A percentile compares a stretch with the other conserved stretches of the same genome.
These are phyloP conservation scores for Drosophila pallidifrons DNA, from an alignment of 1,140 invertebrate genomes.

Conservation along the genomic window DNA sequence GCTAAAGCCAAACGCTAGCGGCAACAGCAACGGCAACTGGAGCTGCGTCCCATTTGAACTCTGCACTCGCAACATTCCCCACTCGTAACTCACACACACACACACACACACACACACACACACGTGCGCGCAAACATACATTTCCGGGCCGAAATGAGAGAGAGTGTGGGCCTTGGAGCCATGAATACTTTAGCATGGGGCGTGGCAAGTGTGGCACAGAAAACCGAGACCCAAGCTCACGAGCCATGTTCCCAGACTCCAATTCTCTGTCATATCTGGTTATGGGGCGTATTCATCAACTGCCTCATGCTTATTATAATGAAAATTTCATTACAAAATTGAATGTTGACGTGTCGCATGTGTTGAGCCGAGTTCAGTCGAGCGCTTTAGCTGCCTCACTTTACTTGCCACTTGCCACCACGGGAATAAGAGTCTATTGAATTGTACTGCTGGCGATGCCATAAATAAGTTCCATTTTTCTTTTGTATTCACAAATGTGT, in stretches of 20 bases:
- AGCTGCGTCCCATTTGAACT: conserved; percentile 47
- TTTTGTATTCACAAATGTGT: not conserved
- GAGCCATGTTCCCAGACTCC: conserved; percentile 13
- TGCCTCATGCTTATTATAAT: conserved; percentile 69
- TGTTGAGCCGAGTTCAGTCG: conserved; percentile 38
- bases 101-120: not conserved
- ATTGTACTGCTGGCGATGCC: not conserved
- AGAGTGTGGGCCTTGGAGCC: conserved; percentile 13
- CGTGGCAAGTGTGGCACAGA: conserved; percentile 34
- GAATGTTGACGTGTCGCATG: conserved; percentile 81
- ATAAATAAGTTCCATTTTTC: not conserved
- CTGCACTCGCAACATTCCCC: conserved; percentile 23
- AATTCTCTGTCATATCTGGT: conserved; percentile 10
- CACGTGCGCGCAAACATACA: not conserved
- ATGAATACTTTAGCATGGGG: conserved; percentile 55
- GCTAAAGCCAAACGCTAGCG: not conserved
- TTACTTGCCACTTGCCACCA: not conserved
- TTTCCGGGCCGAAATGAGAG: not conserved
- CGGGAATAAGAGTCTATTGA: not conserved
- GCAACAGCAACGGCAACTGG: conserved; percentile 21
- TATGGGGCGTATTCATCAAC: conserved; percentile 35
- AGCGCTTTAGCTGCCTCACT: conserved; percentile 13
- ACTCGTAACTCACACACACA: conserved; percentile 1
- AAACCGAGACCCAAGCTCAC: not conserved
- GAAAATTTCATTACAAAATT: conserved; percentile 82